These are phyloP conservation scores for Canis aureus DNA, from an alignment of 2,113 vertebrate species.

Conservation along the genomic window DNA sequence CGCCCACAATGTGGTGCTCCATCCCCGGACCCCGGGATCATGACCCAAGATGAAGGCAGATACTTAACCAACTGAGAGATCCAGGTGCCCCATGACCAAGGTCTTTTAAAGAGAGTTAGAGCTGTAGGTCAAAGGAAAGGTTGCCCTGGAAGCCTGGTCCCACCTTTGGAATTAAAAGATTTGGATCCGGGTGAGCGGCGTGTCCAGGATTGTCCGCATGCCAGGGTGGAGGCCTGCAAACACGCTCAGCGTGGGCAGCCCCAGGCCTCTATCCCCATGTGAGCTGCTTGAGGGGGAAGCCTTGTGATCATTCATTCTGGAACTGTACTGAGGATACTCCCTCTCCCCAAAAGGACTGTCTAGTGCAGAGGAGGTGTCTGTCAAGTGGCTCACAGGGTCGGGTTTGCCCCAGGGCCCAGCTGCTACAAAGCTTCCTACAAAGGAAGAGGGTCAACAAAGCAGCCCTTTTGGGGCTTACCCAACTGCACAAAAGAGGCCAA, in stretches of 20 bases:
- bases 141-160: background rate
- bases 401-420: background rate
- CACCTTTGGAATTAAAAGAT: background rate
- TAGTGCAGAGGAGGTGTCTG: background rate
- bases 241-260: background rate
- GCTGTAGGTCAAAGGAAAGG: background rate
- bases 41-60: too few relatives aligned
- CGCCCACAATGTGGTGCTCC: too few relatives aligned
- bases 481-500: background rate
- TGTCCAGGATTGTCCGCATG: background rate
- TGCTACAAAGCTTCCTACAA: background rate
- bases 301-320: fast-evolving
- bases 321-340: background rate
- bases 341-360: background rate
- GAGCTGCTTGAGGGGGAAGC: background rate
- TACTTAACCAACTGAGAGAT: too few relatives aligned
- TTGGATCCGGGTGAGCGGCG: background rate
- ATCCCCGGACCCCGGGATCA: too few relatives aligned
- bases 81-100: background rate
- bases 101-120: background rate
- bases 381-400: fast-evolving
- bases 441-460: background rate
- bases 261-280: background rate
- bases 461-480: background rate
- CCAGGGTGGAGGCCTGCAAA: background rate